phyloP scores from a whole-genome alignment of 2,888 invertebrate genomes.

The Chrysina gloriosa region DNA sequence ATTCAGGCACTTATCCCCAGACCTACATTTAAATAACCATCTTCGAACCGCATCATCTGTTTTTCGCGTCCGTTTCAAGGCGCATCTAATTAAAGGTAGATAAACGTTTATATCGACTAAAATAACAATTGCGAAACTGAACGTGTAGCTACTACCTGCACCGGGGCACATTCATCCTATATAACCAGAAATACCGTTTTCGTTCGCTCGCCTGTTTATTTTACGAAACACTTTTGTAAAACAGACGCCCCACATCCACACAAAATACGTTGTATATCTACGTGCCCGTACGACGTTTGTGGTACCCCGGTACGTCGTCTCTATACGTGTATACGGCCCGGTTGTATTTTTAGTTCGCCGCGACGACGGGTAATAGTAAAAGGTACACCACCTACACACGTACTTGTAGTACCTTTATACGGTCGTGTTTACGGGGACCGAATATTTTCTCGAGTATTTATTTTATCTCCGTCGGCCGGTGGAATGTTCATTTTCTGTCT shows the following conservation, averaged over 20 bases:
- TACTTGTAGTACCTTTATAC: neutral
- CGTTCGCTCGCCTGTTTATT: slow-evolving; percentile 21
- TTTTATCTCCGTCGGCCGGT: slow-evolving; percentile 22
- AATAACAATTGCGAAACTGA: no score
- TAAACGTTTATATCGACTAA: no score
- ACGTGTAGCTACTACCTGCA: no score
- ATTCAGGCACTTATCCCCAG: no score
- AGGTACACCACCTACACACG: neutral
- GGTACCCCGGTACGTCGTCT: neutral
- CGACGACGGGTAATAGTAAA: neutral
- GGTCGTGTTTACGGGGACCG: slow-evolving; percentile 18
- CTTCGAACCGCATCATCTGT: no score
- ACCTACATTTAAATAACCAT: no score
- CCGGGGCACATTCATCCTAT: no score
- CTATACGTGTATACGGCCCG: neutral
- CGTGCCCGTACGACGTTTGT: neutral
- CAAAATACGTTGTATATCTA: no score
- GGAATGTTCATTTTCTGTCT: slow-evolving; percentile 33
- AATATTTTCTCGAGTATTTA: slow-evolving; percentile 32
- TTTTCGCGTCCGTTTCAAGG: no score
- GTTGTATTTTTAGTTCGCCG: slow-evolving; percentile 24
- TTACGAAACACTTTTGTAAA: slow-evolving; percentile 28
- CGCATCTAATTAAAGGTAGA: no score
- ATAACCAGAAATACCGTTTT: neutral
- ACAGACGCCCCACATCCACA: slow-evolving; percentile 15